Base-by-base conservation (phyloP, 1,140 invertebrate genomes). In the Sycophaga agraensis region DNA sequence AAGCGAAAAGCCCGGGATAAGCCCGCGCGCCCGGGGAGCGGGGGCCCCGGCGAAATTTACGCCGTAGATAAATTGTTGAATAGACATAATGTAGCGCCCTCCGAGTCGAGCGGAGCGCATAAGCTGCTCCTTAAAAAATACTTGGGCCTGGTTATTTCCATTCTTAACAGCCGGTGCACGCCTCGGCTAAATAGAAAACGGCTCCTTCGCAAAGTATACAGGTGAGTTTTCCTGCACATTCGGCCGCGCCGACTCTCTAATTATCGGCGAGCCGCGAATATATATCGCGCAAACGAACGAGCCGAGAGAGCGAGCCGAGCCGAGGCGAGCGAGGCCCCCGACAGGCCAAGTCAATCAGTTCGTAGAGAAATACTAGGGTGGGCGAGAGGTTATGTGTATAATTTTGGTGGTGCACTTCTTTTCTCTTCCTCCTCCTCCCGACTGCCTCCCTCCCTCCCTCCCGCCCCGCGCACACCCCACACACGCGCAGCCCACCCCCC, bases 201-300 rank as follows among this genome's bases (percentile, higher is more conserved):
- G 31, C 31, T 61, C 50, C n/a, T 39, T 46, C n/a, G 40, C 50
- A 61, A 61, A 61, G 34, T 61, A 61, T 55, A 61, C 50, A 43
- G 42, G 39, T n/a, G 59, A 46, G 43, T 55, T 61, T 61, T 61
- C 42, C 50, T 48, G 24, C 42, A 42, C 50, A 39, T 48, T 40
- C 50, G 31, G 40, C 28, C 31, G 49, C 21, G 5, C 40, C 12
- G 11, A 17, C 40, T 60, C 59, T 61, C 50, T 61, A 61, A 61
- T 61, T 54, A 61, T 54, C 50, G 39, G 22, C 16, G 22, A 61
- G 59, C 59, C 50, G 59, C 59, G 42, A 46, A 35, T 39, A n/a
- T 53, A 43, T 53, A 45, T 50, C 45, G 57, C 48, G 48, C 48
- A 37, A 22, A 17, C 17, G 42, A 37, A 39, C 59, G 34, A 46